Percentiles rank a stretch among this genome's conserved stretches.
Evolutionary conservation across 2,113 vertebrate genomes (phyloP).

Genomic region (Phainopepla nitens): DNA sequence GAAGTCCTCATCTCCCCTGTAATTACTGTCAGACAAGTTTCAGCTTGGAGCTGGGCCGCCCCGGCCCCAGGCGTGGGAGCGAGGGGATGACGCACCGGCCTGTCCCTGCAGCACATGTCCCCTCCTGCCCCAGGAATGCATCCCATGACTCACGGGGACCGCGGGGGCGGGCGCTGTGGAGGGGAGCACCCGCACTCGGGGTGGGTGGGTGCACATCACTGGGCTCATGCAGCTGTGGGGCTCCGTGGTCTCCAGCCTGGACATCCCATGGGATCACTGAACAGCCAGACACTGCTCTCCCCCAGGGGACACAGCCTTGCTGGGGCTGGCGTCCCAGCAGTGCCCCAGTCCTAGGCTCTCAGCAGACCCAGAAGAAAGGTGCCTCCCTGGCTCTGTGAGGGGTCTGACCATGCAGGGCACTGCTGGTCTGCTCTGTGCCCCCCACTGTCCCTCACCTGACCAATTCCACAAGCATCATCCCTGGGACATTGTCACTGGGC

Average conservation of each 20-base stretch:
- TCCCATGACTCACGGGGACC: background rate
- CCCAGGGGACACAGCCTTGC: background rate
- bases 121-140: conserved; percentile 16
- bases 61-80: conserved; percentile 22
- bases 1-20: background rate
- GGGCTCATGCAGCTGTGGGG: background rate
- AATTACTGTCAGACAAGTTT: conserved; percentile 44
- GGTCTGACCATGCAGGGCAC: background rate
- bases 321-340: accelerated
- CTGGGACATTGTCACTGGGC: accelerated
- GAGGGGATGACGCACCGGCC: background rate
- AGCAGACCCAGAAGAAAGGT: background rate
- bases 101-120: background rate
- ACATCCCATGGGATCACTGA: accelerated
- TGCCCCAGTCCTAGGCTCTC: accelerated
- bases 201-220: background rate
- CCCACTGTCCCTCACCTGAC: accelerated
- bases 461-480: background rate
- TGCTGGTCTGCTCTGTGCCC: background rate
- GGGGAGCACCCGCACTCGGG: accelerated
- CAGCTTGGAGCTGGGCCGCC: conserved; percentile 35
- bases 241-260: background rate
- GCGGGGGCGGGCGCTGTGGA: background rate
- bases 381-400: background rate
- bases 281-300: background rate